These are phyloP conservation scores for Xyrichtys novacula DNA, from an alignment of 2,797 vertebrate genomes.

Conservation along the genomic window DNA sequence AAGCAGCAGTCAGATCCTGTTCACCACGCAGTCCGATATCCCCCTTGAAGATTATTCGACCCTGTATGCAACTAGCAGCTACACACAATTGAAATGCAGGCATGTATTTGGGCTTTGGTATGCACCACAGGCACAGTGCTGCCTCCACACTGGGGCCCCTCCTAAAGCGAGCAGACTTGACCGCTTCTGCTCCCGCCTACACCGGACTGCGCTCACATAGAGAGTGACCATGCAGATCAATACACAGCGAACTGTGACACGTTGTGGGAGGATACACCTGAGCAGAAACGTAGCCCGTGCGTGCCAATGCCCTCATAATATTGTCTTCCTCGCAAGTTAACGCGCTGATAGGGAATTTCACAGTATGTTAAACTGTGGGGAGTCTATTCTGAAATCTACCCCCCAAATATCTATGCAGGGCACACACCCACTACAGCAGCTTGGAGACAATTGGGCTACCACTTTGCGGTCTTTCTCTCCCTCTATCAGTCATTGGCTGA, in stretches of 20 bases:
- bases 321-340: background rate
- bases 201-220: slow-evolving; percentile 49
- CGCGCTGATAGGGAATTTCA: background rate
- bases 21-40: slow-evolving; percentile 37
- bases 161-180: slow-evolving; percentile 65
- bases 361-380: background rate
- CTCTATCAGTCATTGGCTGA: slow-evolving; percentile 53
- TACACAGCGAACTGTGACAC: background rate
- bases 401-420: slow-evolving; percentile 50
- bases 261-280: background rate
- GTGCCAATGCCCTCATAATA: background rate
- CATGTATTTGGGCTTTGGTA: slow-evolving; percentile 69
- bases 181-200: slow-evolving; percentile 75
- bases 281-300: background rate
- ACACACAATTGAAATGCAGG: slow-evolving; percentile 61
- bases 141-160: slow-evolving; percentile 71
- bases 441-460: slow-evolving; percentile 51
- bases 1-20: slow-evolving; percentile 54
- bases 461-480: slow-evolving; percentile 32
- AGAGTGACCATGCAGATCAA: slow-evolving; percentile 52
- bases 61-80: slow-evolving; percentile 55
- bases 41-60: slow-evolving; percentile 23
- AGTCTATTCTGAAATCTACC: slow-evolving; percentile 31
- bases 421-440: slow-evolving; percentile 53
- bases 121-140: slow-evolving; percentile 66